phyloP scores from a whole-genome alignment of 2,888 invertebrate species.

The Synergus laeviventris region DNA sequence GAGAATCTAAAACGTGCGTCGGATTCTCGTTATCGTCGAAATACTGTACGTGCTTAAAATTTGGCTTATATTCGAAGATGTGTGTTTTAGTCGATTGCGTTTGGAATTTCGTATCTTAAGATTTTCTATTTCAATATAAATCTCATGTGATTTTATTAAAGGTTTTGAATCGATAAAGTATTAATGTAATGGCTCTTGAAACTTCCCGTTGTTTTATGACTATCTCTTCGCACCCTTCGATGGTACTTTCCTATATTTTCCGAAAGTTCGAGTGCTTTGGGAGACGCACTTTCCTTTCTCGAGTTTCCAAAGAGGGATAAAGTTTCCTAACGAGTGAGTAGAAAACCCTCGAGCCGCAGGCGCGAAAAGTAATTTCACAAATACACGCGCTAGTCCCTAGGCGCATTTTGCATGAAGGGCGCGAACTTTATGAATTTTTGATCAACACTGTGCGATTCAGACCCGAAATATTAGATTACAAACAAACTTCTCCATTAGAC shows the following conservation, averaged over 20 bases:
- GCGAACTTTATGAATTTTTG: conserved; percentile 1
- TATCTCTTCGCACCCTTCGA: not conserved
- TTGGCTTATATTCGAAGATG: conserved; percentile 20
- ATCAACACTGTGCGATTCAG: not conserved
- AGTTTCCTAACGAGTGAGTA: conserved; percentile 34
- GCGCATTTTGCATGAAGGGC: not conserved
- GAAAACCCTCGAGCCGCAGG: conserved; percentile 6
- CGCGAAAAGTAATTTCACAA: conserved; percentile 8
- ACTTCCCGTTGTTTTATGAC: too few species aligned
- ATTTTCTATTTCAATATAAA: not conserved
- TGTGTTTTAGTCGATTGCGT: not conserved
- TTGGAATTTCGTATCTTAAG: conserved; percentile 2
- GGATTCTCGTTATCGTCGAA: conserved; percentile 37
- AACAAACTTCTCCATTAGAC: not conserved
- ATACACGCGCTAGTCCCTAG: not conserved
- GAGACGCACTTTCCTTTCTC: conserved; percentile 7
- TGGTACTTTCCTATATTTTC: not conserved
- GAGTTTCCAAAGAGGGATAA: conserved; percentile 12
- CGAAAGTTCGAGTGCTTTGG: not conserved
- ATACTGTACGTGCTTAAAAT: conserved; percentile 34
- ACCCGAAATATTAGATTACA: not conserved
- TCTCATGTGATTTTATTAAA: not conserved
- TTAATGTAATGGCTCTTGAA: not conserved
- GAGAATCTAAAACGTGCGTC: conserved; percentile 8
- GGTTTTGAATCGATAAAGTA: not conserved